Evolutionary conservation across 1,140 invertebrate genomes (phyloP).

Genomic region (Bombus superbus): DNA sequence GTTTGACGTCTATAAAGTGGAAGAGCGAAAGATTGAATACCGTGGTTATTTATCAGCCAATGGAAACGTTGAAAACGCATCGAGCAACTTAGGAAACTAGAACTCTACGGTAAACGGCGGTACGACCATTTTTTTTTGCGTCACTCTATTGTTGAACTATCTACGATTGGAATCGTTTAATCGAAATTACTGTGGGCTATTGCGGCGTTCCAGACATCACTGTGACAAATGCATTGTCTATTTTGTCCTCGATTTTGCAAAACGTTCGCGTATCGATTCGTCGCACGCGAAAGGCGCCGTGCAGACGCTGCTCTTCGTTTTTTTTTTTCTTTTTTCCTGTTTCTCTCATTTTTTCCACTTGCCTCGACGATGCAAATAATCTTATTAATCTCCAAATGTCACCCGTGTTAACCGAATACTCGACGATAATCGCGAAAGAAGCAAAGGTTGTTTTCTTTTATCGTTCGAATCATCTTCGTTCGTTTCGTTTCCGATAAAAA

Average conservation of each 20-base stretch:
- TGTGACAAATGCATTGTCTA: not conserved
- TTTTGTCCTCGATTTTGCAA: not conserved
- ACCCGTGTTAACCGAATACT: too few relatives aligned
- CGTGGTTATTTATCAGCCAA: conserved; percentile 12
- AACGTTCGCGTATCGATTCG: not conserved
- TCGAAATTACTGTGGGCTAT: conserved; percentile 3
- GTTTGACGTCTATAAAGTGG: not conserved
- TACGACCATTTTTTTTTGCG: not conserved
- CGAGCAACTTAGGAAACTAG: not conserved
- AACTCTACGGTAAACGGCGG: not conserved
- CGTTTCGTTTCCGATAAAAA: too few relatives aligned
- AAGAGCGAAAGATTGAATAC: conserved; percentile 3
- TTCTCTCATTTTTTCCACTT: not conserved
- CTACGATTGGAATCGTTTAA: conserved; percentile 12
- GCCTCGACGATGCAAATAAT: too few relatives aligned
- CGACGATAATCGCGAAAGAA: too few relatives aligned
- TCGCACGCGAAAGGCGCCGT: not conserved
- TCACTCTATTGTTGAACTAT: not conserved
- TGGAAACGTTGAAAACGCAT: conserved; percentile 1
- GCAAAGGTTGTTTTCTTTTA: too few relatives aligned
- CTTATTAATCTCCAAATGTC: too few relatives aligned
- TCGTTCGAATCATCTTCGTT: too few relatives aligned
- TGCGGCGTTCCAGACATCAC: not conserved
- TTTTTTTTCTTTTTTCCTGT: not conserved
- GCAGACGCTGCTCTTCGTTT: not conserved